A percentile compares a stretch with the other conserved stretches of the same genome.
These are phyloP conservation scores for Heterohyrax brucei DNA, from an alignment of 2,797 vertebrate species.

Conservation along the genomic window DNA sequence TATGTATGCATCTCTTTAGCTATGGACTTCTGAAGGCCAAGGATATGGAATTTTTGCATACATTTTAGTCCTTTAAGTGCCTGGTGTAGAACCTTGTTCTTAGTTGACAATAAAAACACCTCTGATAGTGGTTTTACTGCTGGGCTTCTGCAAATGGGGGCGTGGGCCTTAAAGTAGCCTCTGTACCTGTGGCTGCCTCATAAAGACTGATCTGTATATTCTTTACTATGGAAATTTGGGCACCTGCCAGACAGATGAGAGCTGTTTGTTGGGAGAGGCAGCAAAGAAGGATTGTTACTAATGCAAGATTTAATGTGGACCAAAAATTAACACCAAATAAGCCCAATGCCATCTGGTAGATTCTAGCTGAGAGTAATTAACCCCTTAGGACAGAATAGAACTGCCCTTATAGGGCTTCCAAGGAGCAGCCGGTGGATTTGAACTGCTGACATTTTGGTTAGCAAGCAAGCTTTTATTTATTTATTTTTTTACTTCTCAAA, in stretches of 20 bases:
- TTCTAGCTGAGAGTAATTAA: no score
- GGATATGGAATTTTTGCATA: neutral
- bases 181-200: neutral
- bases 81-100: neutral
- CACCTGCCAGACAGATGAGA: neutral
- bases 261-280: neutral
- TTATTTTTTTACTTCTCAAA: no score
- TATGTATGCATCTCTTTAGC: neutral
- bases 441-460: no score
- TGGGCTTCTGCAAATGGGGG: neutral
- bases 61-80: conserved; percentile 12
- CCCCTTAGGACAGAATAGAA: no score
- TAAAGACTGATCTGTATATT: conserved; percentile 18
- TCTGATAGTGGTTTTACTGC: neutral
- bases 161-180: neutral
- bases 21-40: conserved; percentile 9
- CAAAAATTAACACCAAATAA: no score
- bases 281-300: conserved; percentile 12
- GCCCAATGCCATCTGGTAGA: no score
- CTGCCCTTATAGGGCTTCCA: no score
- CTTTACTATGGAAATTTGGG: conserved; percentile 14
- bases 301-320: conserved; percentile 44
- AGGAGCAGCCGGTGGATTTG: no score
- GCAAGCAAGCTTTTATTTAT: no score
- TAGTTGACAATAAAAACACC: conserved; percentile 7